phyloP scores from a whole-genome alignment of 2,888 invertebrate species.

The Eledone cirrhosa region DNA sequence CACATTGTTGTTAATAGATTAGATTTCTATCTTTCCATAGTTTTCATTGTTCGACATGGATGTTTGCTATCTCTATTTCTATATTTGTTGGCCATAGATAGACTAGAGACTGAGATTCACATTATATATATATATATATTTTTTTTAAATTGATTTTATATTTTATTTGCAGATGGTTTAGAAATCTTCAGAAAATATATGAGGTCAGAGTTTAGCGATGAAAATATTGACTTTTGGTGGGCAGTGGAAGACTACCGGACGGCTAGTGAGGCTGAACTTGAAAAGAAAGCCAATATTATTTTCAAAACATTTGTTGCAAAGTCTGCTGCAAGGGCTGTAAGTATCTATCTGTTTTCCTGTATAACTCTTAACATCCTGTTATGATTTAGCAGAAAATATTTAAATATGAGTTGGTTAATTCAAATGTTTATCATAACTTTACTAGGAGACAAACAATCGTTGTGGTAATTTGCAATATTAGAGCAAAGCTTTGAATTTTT shows the following conservation, averaged over 20 bases:
- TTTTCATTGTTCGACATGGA: no score
- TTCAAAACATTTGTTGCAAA: slow-evolving; percentile 24
- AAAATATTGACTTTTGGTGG: slow-evolving; percentile 27
- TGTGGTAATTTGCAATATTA: no score
- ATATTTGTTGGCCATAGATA: no score
- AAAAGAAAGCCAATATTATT: slow-evolving; percentile 21
- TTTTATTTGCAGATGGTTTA: slow-evolving; percentile 1
- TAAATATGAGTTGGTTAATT: no score
- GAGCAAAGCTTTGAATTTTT: no score
- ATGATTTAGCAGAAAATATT: no score
- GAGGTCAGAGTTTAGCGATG: slow-evolving; percentile 28
- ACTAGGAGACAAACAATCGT: no score
- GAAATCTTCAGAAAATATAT: slow-evolving; percentile 23
- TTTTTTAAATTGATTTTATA: background rate
- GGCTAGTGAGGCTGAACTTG: background rate
- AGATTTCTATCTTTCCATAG: no score
- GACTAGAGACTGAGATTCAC: background rate
- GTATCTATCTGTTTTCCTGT: background rate
- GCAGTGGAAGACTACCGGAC: slow-evolving; percentile 20
- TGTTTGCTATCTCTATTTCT: no score
- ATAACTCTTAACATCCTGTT: no score
- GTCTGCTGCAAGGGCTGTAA: slow-evolving; percentile 19
- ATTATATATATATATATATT: background rate
- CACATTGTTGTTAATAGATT: no score
- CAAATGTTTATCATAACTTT: no score